Evolutionary conservation across 64 coral and sea anemone species (phyloP).

Genomic region (Hydrozoanthus tunicans): DNA sequence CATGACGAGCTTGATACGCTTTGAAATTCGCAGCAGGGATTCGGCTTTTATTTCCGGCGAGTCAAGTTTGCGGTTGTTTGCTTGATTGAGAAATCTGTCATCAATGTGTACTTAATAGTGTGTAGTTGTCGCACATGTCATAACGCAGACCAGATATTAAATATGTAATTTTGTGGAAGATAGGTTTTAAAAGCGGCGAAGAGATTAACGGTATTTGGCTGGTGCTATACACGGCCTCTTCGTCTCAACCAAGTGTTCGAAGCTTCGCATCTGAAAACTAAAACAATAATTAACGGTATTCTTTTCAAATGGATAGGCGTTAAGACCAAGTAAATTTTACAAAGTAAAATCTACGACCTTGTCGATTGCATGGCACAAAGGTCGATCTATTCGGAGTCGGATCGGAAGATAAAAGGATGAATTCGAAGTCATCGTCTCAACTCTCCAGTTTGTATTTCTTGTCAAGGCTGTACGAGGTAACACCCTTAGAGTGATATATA

Average conservation of each 20-base stretch:
- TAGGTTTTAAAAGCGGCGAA: slow-evolving; percentile 34
- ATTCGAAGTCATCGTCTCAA: background rate
- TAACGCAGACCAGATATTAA: slow-evolving; percentile 32
- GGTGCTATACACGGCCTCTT: background rate
- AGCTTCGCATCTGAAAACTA: slow-evolving; percentile 1
- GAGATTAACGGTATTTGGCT: slow-evolving; percentile 18
- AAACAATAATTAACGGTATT: background rate
- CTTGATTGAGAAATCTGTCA: slow-evolving; percentile 21
- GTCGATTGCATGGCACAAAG: slow-evolving; percentile 14
- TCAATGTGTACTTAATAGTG: slow-evolving; percentile 43
- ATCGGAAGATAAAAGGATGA: slow-evolving; percentile 32
- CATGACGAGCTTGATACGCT: slow-evolving; percentile 66
- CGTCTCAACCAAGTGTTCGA: slow-evolving; percentile 34
- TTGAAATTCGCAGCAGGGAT: slow-evolving; percentile 57
- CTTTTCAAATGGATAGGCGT: slow-evolving; percentile 36
- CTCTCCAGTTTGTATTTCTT: slow-evolving; percentile 13
- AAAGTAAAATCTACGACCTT: slow-evolving; percentile 25
- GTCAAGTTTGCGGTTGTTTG: slow-evolving; percentile 4
- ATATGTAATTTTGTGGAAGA: background rate
- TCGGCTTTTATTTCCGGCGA: slow-evolving; percentile 40
- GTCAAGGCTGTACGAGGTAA: slow-evolving; percentile 16
- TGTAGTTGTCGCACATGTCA: slow-evolving; percentile 26
- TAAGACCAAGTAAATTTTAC: background rate
- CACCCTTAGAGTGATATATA: background rate
- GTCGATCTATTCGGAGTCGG: slow-evolving; percentile 28